Percentiles rank a stretch among this genome's conserved stretches.
phyloP scores from a whole-genome alignment of 2,888 invertebrate species.

The Lasioglossum lativentre region DNA sequence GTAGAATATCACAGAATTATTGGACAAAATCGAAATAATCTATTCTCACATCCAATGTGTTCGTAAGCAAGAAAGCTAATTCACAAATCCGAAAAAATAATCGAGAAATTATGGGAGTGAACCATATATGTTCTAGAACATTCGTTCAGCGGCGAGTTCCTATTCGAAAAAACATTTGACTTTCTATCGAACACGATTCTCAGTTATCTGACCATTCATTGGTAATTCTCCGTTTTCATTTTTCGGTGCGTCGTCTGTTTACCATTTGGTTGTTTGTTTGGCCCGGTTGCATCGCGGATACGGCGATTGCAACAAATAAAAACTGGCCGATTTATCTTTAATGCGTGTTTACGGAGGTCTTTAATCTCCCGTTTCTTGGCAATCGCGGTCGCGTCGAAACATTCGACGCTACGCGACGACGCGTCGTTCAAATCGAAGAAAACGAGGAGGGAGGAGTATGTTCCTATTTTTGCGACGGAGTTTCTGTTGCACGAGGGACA shows the following conservation, averaged over 20 bases:
- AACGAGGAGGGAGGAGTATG: background rate
- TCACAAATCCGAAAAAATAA: too few relatives aligned
- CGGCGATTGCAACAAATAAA: conserved; percentile 16
- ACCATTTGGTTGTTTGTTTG: background rate
- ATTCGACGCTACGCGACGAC: background rate
- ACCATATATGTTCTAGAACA: too few relatives aligned
- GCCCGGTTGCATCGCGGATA: background rate
- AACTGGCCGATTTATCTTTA: conserved; percentile 15
- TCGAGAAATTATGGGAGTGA: too few relatives aligned
- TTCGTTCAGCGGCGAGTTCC: too few relatives aligned
- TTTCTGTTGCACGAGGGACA: conserved; percentile 4
- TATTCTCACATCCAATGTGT: too few relatives aligned
- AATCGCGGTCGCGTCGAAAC: conserved; percentile 12
- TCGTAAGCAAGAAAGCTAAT: too few relatives aligned
- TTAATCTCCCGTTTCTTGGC: conserved; percentile 24
- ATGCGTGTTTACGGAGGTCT: conserved; percentile 20
- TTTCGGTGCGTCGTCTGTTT: conserved; percentile 1
- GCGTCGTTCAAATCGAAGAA: background rate
- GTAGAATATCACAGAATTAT: too few relatives aligned
- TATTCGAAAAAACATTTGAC: background rate
- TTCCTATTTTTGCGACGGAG: conserved; percentile 18
- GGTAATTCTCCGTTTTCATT: background rate
- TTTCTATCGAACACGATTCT: background rate
- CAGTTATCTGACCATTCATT: background rate
- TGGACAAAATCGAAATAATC: too few relatives aligned